Percentiles rank a stretch among this genome's conserved stretches.
Evolutionary conservation across 2,113 vertebrate genomes (phyloP).

Genomic region (Calidris pygmaea): DNA sequence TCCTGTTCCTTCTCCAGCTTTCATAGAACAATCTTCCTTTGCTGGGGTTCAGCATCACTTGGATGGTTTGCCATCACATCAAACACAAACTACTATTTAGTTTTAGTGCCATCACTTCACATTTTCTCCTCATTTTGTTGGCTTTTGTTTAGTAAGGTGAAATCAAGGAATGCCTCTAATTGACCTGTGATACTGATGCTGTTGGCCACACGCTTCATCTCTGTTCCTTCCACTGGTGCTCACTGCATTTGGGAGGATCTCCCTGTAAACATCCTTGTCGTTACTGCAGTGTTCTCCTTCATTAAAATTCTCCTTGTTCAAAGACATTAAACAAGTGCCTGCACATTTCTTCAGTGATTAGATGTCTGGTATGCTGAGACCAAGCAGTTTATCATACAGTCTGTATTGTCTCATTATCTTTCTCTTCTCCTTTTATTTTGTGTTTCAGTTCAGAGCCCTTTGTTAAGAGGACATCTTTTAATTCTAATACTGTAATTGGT

Average conservation of each 20-base stretch:
- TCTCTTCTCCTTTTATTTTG: not conserved
- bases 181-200: not conserved
- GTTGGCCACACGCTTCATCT: not conserved
- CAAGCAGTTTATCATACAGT: not conserved
- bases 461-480: not conserved
- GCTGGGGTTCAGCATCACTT: not conserved
- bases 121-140: not conserved
- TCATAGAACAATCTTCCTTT: not conserved
- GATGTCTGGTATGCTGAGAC: not conserved
- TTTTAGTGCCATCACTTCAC: not conserved
- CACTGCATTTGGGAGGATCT: not conserved
- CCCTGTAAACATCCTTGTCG: not conserved
- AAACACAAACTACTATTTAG: not conserved
- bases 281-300: not conserved
- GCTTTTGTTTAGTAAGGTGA: not conserved
- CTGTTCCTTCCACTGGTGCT: not conserved
- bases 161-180: not conserved
- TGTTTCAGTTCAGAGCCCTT: not conserved
- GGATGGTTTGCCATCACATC: not conserved
- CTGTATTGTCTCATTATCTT: not conserved
- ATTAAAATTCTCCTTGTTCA: constrained; percentile 27
- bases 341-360: not conserved
- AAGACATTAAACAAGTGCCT: not conserved
- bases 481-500: not conserved
- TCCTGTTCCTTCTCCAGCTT: not conserved